Evolutionary conservation across 2,113 vertebrate genomes (phyloP).

Genomic region (Chunga burmeisteri): DNA sequence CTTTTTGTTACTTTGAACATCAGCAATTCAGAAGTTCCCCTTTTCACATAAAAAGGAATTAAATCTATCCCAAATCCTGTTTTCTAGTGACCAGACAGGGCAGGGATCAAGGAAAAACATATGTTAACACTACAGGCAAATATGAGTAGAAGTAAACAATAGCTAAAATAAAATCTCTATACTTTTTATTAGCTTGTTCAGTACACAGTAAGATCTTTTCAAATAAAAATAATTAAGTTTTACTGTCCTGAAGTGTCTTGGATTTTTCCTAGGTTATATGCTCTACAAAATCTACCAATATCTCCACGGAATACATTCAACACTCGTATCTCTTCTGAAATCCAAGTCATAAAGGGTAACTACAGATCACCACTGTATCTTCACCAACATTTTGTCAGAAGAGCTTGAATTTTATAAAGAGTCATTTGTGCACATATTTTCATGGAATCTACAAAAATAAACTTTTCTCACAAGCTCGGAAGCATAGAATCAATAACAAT

Average conservation of each 20-base stretch:
- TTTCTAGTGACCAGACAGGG: neutral
- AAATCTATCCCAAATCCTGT: neutral
- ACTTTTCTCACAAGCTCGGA: neutral
- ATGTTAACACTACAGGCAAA: neutral
- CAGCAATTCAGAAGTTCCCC: neutral
- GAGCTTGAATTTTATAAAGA: neutral
- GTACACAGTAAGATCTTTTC: neutral
- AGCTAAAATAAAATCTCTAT: neutral
- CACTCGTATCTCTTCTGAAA: neutral
- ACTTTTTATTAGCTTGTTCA: neutral
- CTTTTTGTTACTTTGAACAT: neutral
- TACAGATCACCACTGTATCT: accelerated
- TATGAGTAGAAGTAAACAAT: neutral
- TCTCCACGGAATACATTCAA: neutral
- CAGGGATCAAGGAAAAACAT: neutral
- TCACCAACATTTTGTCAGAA: neutral
- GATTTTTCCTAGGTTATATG: neutral
- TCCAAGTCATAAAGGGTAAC: neutral
- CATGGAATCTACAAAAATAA: neutral
- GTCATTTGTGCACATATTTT: neutral
- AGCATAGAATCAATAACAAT: accelerated
- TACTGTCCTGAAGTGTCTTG: neutral
- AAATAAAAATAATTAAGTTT: neutral
- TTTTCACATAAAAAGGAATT: neutral
- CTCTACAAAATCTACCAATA: neutral